Evolutionary conservation across 2,113 vertebrate genomes (phyloP).

Genomic region (Tiliqua scincoides): DNA sequence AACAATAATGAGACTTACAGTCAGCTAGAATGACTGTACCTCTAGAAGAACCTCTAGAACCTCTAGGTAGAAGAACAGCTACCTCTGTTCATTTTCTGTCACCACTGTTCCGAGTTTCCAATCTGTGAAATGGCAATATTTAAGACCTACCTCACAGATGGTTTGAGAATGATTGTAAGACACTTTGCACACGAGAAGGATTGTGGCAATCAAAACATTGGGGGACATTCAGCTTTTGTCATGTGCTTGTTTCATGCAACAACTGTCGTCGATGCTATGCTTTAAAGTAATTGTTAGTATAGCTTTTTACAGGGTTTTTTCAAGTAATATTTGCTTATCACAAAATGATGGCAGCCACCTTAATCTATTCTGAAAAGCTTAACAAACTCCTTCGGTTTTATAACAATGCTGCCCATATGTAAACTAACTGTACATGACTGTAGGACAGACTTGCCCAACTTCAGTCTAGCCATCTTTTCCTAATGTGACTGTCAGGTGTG

Average conservation of each 20-base stretch:
- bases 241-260: neutral
- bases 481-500: slow-evolving; percentile 78
- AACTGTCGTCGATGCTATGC: slow-evolving; percentile 33
- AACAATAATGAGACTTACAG: too few species aligned
- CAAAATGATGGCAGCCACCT: slow-evolving; percentile 39
- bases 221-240: neutral
- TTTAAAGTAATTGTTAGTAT: slow-evolving; percentile 53
- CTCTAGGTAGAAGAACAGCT: too few species aligned
- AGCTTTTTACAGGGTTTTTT: slow-evolving; percentile 48
- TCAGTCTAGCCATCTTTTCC: slow-evolving; percentile 70
- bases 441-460: slow-evolving; percentile 61
- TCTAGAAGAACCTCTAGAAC: too few species aligned
- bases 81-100: neutral
- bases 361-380: slow-evolving; percentile 65
- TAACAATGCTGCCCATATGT: slow-evolving; percentile 40
- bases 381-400: slow-evolving; percentile 62
- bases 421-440: slow-evolving; percentile 58
- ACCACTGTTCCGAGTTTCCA: neutral
- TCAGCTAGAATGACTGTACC: too few species aligned
- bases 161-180: neutral
- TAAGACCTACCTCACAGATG: neutral
- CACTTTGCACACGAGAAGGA: neutral
- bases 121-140: neutral
- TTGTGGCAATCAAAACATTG: neutral
- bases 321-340: slow-evolving; percentile 66